Base-by-base conservation (phyloP, 1,140 invertebrate species). In the Drosophila ananassae region DNA sequence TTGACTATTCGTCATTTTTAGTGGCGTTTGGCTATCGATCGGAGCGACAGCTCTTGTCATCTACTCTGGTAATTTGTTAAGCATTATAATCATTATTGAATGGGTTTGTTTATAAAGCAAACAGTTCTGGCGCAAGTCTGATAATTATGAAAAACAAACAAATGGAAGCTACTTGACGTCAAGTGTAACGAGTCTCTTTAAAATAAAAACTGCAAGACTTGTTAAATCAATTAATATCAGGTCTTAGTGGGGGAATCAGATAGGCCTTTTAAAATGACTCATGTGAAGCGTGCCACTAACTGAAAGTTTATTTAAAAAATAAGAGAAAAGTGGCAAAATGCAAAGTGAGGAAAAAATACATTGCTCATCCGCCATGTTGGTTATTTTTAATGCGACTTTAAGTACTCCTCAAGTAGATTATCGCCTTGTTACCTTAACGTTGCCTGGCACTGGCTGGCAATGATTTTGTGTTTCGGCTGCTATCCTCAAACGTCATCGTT, bases 1-100 rank as follows among this genome's bases (percentile, higher is more conserved):
- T 30, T 32, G 59, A 50, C 52, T 54, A 85, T 85, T 84, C 79
- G 73, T 84, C 80, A 84, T 85, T 56, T 24, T 1, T 32, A 55
- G 9, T 2, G n/a, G 13, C 21, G 44, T 68, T 61, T 17, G 39
- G 34, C 41, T 79, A 85, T 77, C 77, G 48, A 2, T 28, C 8
- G 52, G 41, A 63, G 30, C 55, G 55, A 60, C 56, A 68, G 44
- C 57, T n/a, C 71, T 58, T 76, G 81, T 79, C 76, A 83, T 84
- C 32, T 39, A 39, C 39, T 66, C 56, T 30, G 60, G 50, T 84
- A 59, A 71, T 76, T 74, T 75, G 63, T 72, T 67, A 67, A 64
- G 64, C 34, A 59, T 39, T 48, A 48, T 59, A 74, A 63, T 74
- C 59, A 74, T 74, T 58, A 74, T 75, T 75, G 41, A 66, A 30